These are phyloP conservation scores for Sylvia borin DNA, from an alignment of 2,797 vertebrate genomes.

Conservation along the genomic window DNA sequence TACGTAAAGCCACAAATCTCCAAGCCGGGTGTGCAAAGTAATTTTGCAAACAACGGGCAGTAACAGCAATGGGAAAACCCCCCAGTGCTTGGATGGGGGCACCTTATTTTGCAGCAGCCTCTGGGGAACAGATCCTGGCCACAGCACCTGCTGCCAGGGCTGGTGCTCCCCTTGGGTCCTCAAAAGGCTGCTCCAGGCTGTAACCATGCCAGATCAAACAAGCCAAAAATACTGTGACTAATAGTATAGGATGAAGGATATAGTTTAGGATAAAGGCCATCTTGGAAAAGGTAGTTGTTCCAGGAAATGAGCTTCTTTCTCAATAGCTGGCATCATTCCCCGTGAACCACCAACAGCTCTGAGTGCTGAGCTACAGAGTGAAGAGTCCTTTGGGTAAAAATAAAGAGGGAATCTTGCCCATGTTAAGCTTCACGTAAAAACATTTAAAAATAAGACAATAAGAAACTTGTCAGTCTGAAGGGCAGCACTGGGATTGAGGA, in stretches of 20 bases:
- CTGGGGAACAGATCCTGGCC: neutral
- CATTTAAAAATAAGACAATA: neutral
- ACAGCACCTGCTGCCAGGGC: neutral
- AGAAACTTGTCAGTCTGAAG: neutral
- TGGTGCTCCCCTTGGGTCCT: neutral
- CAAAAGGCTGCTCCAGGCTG: neutral
- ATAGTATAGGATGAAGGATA: constrained; percentile 40
- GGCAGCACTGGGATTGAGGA: neutral
- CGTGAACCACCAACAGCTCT: neutral
- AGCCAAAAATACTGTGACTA: neutral
- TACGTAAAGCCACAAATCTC: neutral
- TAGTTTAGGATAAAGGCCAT: constrained; percentile 36
- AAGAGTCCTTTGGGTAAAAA: neutral
- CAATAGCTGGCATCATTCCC: constrained; percentile 17
- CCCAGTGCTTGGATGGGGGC: neutral
- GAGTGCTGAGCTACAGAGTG: neutral
- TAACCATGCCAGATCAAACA: neutral
- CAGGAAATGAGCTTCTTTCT: constrained; percentile 51
- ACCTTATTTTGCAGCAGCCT: neutral
- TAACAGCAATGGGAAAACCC: neutral
- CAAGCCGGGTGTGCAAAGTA: neutral
- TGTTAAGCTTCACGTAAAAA: neutral
- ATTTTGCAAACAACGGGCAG: neutral
- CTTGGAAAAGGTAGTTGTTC: neutral
- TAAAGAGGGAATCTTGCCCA: neutral